These are phyloP conservation scores for Trissonchulus latispiculum DNA, from an alignment of 2,888 invertebrate genomes.

Conservation along the genomic window DNA sequence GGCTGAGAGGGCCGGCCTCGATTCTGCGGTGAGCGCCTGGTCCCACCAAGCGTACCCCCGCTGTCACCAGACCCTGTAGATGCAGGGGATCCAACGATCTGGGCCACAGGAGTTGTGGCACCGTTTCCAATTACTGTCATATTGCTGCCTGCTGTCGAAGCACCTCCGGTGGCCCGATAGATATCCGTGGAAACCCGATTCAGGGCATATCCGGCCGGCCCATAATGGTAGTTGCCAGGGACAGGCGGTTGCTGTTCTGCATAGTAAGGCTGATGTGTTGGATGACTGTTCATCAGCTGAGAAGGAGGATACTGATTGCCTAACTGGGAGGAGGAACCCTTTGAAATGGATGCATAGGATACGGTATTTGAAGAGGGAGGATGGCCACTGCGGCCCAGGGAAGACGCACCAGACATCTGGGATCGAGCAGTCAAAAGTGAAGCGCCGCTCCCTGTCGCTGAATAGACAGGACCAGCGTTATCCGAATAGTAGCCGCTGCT, in stretches of 20 bases:
- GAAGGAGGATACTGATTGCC: not conserved
- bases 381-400: not conserved
- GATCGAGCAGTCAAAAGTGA: not conserved
- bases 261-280: not conserved
- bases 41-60: not conserved
- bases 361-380: too few relatives aligned
- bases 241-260: conserved; percentile 11
- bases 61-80: not conserved
- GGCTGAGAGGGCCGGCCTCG: not conserved
- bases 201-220: not conserved
- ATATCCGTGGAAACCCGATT: not conserved
- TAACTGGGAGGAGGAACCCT: too few relatives aligned
- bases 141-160: not conserved
- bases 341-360: not conserved
- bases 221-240: conserved; percentile 13
- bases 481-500: not conserved
- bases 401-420: not conserved
- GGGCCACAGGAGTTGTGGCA: not conserved
- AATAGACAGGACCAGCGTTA: not conserved
- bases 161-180: too few relatives aligned
- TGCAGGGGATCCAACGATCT: not conserved
- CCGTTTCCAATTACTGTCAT: not conserved
- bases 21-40: not conserved
- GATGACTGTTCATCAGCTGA: not conserved
- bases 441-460: not conserved